A percentile compares a stretch with the other conserved stretches of the same genome.
phyloP scores from a whole-genome alignment of 1,140 invertebrate genomes.

The Lordiphosa clarofinis region DNA sequence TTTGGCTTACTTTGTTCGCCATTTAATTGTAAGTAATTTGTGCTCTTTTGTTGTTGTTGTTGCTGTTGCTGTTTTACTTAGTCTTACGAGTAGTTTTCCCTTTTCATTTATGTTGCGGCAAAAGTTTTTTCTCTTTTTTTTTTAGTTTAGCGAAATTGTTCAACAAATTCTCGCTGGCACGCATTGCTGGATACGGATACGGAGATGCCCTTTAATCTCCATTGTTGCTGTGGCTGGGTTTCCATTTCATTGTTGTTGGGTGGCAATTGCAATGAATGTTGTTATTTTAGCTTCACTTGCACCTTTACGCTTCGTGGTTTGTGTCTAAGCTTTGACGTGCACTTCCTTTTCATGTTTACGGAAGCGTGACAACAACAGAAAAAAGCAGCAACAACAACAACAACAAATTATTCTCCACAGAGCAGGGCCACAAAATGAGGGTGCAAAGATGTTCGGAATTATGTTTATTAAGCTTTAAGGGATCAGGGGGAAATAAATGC shows the following conservation, averaged over 20 bases:
- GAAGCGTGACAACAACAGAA: slow-evolving; percentile 60
- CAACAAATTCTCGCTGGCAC: slow-evolving; percentile 75
- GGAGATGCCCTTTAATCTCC: not conserved
- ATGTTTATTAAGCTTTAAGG: slow-evolving; percentile 5
- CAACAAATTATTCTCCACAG: slow-evolving; percentile 2
- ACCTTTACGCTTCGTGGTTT: slow-evolving; percentile 76
- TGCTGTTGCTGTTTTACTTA: slow-evolving; percentile 1
- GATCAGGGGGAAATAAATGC: not conserved
- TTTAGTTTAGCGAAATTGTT: slow-evolving; percentile 66
- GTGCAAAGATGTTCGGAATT: slow-evolving; percentile 10
- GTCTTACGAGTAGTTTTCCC: slow-evolving; percentile 53
- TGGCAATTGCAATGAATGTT: slow-evolving; percentile 76
- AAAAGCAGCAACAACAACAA: slow-evolving; percentile 26
- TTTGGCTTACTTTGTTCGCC: slow-evolving; percentile 76
- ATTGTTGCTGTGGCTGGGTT: slow-evolving; percentile 12
- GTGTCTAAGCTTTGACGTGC: slow-evolving; percentile 78
- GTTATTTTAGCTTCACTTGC: slow-evolving; percentile 74
- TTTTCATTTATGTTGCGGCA: slow-evolving; percentile 55
- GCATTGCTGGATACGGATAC: slow-evolving; percentile 63
- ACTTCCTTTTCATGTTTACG: slow-evolving; percentile 76
- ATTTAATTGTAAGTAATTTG: slow-evolving; percentile 78
- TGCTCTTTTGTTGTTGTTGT: slow-evolving; percentile 38
- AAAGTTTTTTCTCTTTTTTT: slow-evolving; percentile 38
- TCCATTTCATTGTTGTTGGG: slow-evolving; percentile 22
- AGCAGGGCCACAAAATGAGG: slow-evolving; percentile 5